Evolutionary conservation across 2,113 vertebrate species (phyloP), one percentile per base, ranked within the genome.

Genomic region (Phylloscopus trochilus): DNA sequence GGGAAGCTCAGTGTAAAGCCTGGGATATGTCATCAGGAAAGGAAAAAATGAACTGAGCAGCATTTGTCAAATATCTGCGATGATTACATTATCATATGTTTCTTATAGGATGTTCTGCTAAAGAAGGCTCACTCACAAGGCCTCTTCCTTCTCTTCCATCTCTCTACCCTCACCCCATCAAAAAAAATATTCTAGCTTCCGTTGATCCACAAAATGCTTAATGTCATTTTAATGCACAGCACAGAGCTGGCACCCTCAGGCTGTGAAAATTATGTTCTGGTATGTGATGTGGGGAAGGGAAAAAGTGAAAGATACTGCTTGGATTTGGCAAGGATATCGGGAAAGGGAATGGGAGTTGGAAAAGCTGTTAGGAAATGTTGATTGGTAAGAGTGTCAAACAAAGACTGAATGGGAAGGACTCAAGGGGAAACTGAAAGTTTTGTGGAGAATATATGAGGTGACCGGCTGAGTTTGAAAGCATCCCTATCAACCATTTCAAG

Each of bases 21-120:
- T 96, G 92, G 94, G 90, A 92, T 96, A 93, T 95, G 94, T 97
- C 94, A 96, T 95, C 93, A 56, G 77, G 77, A 95, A 83, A 44
- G 47, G 59, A 83, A 96, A 95, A 97, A 95, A 96, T 90, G 89
- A 95, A 83, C 92, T 94, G 95, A 86, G 72, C 88, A 95, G 33
- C 77, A 91, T 97, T 94, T 90, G 83, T 97, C 93, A 95, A 96
- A 92, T 95, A 96, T 95, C 84, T 91, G 64, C 18, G 46, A 83
- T 96, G 96, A 97, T 96, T 96, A 88, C 87, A 94, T 96, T 97
- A 97, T 95, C 95, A 95, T 95, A 95, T 96, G 95, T 86, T 91
- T 96, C 63, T 88, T 68, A 56, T 81, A 72, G 68, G 89, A 92
- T 77, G 83, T 72, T 93, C 87, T 92, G 83, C 78, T 93, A 83